phyloP scores from a whole-genome alignment of 1,140 invertebrate species.

The Pararge aegeria region DNA sequence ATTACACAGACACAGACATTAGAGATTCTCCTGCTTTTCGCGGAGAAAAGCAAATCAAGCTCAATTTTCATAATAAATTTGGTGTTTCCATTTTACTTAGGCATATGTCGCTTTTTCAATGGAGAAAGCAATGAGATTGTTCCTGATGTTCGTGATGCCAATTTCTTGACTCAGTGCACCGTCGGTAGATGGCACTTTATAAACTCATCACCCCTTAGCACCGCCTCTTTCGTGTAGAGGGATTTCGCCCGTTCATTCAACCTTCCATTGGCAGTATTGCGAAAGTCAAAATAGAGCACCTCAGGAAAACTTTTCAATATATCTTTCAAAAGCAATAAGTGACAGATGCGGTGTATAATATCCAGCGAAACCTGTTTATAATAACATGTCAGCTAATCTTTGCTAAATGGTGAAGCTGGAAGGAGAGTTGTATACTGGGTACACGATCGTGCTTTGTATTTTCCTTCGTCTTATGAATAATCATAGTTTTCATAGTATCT shows the following conservation, averaged over 20 bases:
- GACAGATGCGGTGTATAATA: background rate
- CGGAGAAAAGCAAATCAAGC: too few species aligned
- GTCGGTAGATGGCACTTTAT: slow-evolving; percentile 39
- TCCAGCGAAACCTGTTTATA: too few species aligned
- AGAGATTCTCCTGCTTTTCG: too few species aligned
- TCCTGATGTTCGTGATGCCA: slow-evolving; percentile 1
- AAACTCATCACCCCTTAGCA: slow-evolving; percentile 68
- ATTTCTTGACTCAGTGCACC: slow-evolving; percentile 9
- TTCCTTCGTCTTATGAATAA: too few species aligned
- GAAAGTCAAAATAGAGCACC: slow-evolving; percentile 67
- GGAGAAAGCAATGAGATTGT: background rate
- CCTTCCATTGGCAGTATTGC: slow-evolving; percentile 70
- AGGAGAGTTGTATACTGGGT: too few species aligned
- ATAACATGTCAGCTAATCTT: too few species aligned
- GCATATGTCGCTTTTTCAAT: background rate
- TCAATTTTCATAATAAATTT: too few species aligned
- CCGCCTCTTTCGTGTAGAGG: slow-evolving; percentile 70
- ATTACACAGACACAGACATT: too few species aligned
- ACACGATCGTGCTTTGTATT: too few species aligned
- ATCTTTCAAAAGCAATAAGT: background rate
- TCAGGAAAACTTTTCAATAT: slow-evolving; percentile 13
- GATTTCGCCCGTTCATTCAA: slow-evolving; percentile 73
- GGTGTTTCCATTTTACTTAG: too few species aligned
- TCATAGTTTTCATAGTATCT: too few species aligned
- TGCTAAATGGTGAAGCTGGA: too few species aligned